These are phyloP conservation scores for Galeopterus variegatus DNA, from an alignment of 2,113 vertebrate genomes.

Conservation along the genomic window DNA sequence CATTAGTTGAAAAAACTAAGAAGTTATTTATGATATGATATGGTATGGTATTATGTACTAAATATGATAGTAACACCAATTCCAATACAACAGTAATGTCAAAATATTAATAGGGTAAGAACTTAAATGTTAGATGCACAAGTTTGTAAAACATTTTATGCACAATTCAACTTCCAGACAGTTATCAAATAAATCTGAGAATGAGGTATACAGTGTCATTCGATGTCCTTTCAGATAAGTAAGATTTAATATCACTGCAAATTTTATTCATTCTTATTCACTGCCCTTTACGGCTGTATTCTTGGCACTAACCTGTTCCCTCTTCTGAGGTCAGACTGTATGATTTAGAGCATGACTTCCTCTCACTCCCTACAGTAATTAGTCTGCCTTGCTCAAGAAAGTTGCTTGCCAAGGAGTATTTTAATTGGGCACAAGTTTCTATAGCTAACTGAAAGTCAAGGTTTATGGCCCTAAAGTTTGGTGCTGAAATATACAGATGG, in stretches of 20 bases:
- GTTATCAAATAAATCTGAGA: conserved; percentile 14
- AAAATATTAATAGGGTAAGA: conserved; percentile 2
- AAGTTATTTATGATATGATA: background rate
- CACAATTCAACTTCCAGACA: background rate
- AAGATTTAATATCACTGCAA: background rate
- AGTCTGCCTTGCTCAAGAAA: background rate
- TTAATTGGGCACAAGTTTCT: conserved; percentile 36
- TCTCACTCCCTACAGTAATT: background rate
- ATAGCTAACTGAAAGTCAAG: conserved; percentile 61
- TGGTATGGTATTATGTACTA: background rate
- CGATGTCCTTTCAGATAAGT: background rate
- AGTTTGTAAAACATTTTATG: conserved; percentile 1
- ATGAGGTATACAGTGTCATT: background rate
- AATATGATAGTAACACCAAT: background rate
- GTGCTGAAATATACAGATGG: background rate
- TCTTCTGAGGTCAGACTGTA: background rate
- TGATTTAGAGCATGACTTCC: conserved; percentile 31
- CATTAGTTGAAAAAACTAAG: background rate
- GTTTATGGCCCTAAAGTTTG: conserved; percentile 30
- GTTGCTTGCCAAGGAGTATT: conserved; percentile 5
- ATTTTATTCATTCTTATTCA: background rate
- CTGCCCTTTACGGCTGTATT: background rate
- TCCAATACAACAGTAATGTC: background rate
- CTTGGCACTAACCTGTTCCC: background rate
- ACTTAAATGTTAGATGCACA: background rate